These are phyloP conservation scores for Coreius guichenoti DNA, from an alignment of 2,797 vertebrate species.

Conservation along the genomic window DNA sequence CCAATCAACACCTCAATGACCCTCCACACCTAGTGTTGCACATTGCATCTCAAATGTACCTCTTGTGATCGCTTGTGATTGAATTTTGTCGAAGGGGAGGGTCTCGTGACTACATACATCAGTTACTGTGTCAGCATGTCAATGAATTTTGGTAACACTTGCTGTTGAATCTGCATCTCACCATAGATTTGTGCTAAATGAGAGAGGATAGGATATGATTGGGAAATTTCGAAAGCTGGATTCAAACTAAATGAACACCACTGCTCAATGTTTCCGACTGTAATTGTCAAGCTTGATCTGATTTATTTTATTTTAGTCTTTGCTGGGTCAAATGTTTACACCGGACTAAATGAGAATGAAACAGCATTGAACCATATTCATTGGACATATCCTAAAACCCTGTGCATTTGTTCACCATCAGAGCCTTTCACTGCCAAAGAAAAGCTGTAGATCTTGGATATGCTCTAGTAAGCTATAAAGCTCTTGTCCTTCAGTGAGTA, in stretches of 20 bases:
- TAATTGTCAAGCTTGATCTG: background rate
- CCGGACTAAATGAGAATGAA: background rate
- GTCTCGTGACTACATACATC: background rate
- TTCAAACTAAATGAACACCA: background rate
- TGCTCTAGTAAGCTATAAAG: conserved; percentile 21
- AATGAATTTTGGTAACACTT: background rate
- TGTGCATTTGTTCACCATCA: background rate
- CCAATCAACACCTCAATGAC: conserved; percentile 5
- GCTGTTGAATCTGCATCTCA: background rate
- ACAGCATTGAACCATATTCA: background rate
- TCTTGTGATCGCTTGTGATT: background rate
- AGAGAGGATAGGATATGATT: background rate
- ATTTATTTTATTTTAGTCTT: background rate
- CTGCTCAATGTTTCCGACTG: background rate
- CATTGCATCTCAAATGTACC: conserved; percentile 1
- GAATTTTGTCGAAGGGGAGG: background rate
- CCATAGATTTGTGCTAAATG: background rate
- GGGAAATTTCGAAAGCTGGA: background rate
- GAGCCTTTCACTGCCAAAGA: conserved; percentile 1
- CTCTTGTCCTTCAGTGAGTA: conserved; percentile 14
- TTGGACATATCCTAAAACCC: background rate
- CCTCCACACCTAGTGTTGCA: background rate
- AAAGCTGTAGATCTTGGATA: background rate
- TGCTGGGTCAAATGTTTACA: background rate
- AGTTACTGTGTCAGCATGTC: conserved; percentile 12